Percentiles rank a stretch among this genome's conserved stretches.
Evolutionary conservation across 2,797 vertebrate genomes (phyloP).

Genomic region (Sarcoramphus papa): DNA sequence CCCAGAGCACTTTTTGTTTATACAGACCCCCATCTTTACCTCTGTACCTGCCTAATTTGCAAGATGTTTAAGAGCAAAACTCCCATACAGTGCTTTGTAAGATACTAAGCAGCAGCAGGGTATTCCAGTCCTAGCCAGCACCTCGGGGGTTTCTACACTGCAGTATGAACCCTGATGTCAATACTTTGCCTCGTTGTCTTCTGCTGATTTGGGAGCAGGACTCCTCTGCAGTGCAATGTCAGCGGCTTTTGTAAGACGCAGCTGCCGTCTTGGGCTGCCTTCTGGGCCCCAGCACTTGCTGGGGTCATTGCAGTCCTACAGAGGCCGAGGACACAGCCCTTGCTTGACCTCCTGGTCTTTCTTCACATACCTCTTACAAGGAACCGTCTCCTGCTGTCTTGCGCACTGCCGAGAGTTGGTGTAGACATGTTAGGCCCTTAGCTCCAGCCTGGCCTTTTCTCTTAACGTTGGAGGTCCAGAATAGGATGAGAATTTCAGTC

Average conservation of each 20-base stretch:
- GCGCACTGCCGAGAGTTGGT: background rate
- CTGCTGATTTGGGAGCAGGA: background rate
- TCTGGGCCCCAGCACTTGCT: background rate
- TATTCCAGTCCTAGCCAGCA: background rate
- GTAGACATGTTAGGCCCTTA: background rate
- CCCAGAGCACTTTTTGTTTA: background rate
- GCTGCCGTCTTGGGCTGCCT: background rate
- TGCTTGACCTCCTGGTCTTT: background rate
- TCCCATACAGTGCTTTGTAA: accelerated
- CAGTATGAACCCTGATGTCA: background rate
- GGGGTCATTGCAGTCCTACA: background rate
- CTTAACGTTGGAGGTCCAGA: background rate
- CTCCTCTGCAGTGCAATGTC: background rate
- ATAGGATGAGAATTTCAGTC: background rate
- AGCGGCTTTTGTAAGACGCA: background rate
- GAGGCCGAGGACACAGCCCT: background rate
- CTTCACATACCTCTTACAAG: background rate
- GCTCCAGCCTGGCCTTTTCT: background rate
- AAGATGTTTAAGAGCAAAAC: background rate
- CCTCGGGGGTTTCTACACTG: background rate
- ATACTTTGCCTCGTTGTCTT: accelerated
- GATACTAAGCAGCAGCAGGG: background rate
- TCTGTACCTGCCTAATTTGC: background rate
- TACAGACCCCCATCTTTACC: background rate
- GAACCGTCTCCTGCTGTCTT: background rate